A percentile compares a stretch with the other conserved stretches of the same genome.
Evolutionary conservation across 1,140 invertebrate genomes (phyloP).

Genomic region (Hestina assimilis): DNA sequence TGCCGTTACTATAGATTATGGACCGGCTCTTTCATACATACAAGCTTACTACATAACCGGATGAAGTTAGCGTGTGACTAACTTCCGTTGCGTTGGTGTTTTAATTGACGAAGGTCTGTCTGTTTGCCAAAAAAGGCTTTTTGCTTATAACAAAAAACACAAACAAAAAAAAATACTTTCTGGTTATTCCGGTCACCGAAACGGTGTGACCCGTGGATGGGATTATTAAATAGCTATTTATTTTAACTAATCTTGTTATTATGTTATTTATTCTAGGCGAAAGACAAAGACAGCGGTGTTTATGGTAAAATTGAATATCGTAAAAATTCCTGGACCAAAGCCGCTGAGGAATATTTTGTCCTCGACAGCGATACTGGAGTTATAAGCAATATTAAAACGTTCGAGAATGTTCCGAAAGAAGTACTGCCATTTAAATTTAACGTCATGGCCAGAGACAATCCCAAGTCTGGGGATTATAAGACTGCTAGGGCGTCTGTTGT

Average conservation of each 20-base stretch:
- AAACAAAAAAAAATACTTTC: too few species aligned
- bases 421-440: slow-evolving; percentile 86
- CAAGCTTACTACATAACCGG: too few species aligned
- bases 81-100: too few species aligned
- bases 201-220: too few species aligned
- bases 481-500: slow-evolving; percentile 82
- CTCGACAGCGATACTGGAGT: slow-evolving; percentile 87
- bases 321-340: slow-evolving; percentile 80
- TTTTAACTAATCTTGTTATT: not conserved
- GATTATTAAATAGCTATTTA: too few species aligned
- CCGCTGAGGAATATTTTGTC: slow-evolving; percentile 84
- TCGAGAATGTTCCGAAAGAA: slow-evolving; percentile 82
- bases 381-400: slow-evolving; percentile 84
- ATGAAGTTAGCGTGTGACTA: too few species aligned
- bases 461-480: slow-evolving; percentile 81
- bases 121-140: too few species aligned
- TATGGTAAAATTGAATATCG: slow-evolving; percentile 88
- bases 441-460: slow-evolving; percentile 88
- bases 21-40: too few species aligned
- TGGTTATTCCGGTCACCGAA: too few species aligned
- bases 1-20: too few species aligned
- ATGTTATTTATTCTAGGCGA: slow-evolving; percentile 79
- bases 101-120: too few species aligned
- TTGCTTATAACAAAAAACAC: too few species aligned
- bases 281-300: slow-evolving; percentile 89